Conservation (phyloP, 2,888 invertebrate species). For the Mesodorylaimus sp. region DNA sequence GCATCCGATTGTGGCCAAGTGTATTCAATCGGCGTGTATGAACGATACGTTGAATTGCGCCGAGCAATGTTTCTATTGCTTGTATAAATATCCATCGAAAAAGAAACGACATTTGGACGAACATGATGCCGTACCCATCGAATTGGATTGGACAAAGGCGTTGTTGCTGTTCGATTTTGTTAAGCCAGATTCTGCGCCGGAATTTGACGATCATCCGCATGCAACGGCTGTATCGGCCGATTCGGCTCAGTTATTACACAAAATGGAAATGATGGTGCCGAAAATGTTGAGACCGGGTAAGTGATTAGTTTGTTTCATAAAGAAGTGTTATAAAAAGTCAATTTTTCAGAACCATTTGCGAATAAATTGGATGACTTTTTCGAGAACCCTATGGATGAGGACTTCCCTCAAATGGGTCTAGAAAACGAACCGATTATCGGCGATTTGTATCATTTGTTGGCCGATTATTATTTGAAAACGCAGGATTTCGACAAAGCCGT, state of each 20-base stretch:
- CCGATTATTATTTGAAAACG: slow-evolving; percentile 57
- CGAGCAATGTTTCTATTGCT: slow-evolving; percentile 66
- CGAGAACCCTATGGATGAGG: neutral
- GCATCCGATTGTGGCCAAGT: neutral
- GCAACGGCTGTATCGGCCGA: slow-evolving; percentile 8
- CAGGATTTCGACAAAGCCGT: slow-evolving; percentile 57
- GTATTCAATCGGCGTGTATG: slow-evolving; percentile 12
- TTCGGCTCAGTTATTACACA: slow-evolving; percentile 11
- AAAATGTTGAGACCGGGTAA: slow-evolving; percentile 6
- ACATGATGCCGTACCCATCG: neutral
- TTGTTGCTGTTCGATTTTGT: slow-evolving; percentile 10
- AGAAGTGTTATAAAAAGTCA: neutral
- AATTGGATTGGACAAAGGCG: slow-evolving; percentile 6
- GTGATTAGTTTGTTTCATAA: neutral
- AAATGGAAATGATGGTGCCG: slow-evolving; percentile 11
- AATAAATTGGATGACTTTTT: neutral
- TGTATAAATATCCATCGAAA: slow-evolving; percentile 42
- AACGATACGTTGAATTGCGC: slow-evolving; percentile 52
- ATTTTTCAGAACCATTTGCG: neutral
- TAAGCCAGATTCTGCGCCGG: slow-evolving; percentile 10
- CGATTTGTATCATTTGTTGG: slow-evolving; percentile 69
- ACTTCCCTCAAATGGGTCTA: neutral
- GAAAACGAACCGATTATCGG: slow-evolving; percentile 23
- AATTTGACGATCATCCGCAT: slow-evolving; percentile 10
- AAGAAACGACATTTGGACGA: slow-evolving; percentile 9